Base-by-base conservation (phyloP, 2,888 invertebrate species). In the Steromphala cineraria region DNA sequence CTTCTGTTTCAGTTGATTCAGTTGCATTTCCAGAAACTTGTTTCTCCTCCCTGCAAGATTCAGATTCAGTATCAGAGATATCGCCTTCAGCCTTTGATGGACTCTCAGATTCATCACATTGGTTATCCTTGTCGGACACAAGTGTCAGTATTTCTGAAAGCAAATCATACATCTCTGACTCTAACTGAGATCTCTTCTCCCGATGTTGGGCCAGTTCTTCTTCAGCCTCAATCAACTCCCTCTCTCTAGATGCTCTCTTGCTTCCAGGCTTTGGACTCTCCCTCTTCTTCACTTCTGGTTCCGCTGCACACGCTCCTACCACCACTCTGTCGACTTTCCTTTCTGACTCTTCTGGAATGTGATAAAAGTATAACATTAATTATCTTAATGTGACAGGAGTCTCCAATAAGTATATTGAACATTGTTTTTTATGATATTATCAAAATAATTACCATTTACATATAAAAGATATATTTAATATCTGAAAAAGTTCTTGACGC, bases 161-260 rank as follows among this genome's bases (percentile, higher is more conserved):
- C 28, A 85, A 71, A 24, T 85, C 82, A 40, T 83, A 79, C 28
- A 85, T 83, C 56, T 85, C 82, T 19, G 67, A 76, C 55, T 84
- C 83, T 13, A 85, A 53, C n/a, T 67, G 67, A n/a, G 67, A 28
- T n/a, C 79, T 40, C 21, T 71, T 52, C 79, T 71, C 31, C 53
- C 62, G 67, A 71, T 79, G 79, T 17, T 46, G 52, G 15, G 62
- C 53, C 71, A 79, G 67, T 31, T 79, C 71, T 52, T 21, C 71
- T 53, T 79, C 79, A 15, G 71, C 24, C 28, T 53, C 67, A 15
- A 28, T n/a, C 31, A 53, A 53, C 15, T 53, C 79, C 52, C 31
- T n/a, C 31, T 46, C 19, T 15, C 62, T 24, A 10, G 67, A 31
- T 79, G 52, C 13, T n/a, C 79, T 67, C 52, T 40, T 40, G 13